These are phyloP conservation scores for Galagoides demidoff DNA, from an alignment of 2,797 vertebrate species.

Conservation along the genomic window DNA sequence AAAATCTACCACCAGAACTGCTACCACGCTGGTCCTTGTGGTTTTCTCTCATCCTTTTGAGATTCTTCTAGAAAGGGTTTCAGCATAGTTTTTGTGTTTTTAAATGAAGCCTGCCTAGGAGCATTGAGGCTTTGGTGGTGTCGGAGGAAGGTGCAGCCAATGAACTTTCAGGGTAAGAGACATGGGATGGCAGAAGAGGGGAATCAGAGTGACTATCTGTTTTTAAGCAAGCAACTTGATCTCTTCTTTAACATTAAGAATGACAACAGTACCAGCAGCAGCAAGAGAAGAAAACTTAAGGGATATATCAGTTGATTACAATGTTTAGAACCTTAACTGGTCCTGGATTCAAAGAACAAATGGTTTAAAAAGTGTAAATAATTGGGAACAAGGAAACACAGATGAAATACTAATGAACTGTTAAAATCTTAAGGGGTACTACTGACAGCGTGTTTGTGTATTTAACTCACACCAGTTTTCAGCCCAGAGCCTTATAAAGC, in stretches of 20 bases:
- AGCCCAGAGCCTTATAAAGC: too few relatives aligned
- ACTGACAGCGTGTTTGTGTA: not conserved
- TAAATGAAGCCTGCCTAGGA: not conserved
- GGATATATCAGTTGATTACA: too few relatives aligned
- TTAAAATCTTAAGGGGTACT: not conserved
- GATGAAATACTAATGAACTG: not conserved
- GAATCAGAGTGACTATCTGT: not conserved
- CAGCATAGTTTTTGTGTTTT: not conserved
- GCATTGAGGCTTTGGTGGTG: not conserved
- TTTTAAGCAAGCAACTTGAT: not conserved
- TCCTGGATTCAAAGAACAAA: not conserved
- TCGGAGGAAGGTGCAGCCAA: not conserved
- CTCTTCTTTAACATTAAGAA: not conserved
- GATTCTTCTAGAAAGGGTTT: not conserved
- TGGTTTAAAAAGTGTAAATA: not conserved
- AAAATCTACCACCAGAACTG: rapidly evolving
- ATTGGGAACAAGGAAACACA: not conserved
- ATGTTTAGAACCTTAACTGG: not conserved
- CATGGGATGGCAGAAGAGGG: not conserved
- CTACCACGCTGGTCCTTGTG: rapidly evolving
- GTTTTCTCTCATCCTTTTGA: not conserved
- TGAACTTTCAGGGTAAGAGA: not conserved
- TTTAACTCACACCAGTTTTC: too few relatives aligned
- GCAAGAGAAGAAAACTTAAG: not conserved
- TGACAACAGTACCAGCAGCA: not conserved